Evolutionary conservation across 2,113 vertebrate genomes (phyloP).

Genomic region (Mastomys natalensis): DNA sequence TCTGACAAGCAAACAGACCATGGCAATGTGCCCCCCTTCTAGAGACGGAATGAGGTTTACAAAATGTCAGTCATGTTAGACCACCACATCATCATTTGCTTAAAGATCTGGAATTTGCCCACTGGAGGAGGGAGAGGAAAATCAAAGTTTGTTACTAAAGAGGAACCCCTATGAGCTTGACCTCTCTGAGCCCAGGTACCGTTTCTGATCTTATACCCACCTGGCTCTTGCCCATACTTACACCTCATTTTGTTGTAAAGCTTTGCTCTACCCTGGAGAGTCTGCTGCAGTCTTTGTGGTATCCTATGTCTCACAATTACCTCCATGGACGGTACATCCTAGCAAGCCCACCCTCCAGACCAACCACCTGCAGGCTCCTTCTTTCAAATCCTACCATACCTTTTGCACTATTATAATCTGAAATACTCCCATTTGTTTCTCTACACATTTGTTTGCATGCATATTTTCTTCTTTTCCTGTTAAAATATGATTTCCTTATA

Average conservation of each 20-base stretch:
- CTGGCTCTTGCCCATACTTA: background rate
- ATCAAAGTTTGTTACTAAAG: background rate
- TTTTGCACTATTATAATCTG: background rate
- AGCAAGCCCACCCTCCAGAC: background rate
- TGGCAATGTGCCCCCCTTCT: background rate
- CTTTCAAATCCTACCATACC: background rate
- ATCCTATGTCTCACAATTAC: background rate
- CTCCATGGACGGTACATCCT: background rate
- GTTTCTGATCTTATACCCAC: too few relatives aligned
- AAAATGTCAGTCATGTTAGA: background rate
- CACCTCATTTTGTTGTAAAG: background rate
- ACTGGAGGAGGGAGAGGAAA: background rate
- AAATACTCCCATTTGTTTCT: background rate
- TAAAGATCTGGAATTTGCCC: slow-evolving; percentile 4
- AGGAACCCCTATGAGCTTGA: background rate
- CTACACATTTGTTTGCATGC: background rate
- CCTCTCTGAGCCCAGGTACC: background rate
- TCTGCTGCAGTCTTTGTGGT: background rate
- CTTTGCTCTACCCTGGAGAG: background rate
- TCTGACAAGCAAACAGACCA: background rate
- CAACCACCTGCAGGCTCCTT: background rate
- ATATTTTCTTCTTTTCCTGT: background rate
- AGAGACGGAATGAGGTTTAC: background rate
- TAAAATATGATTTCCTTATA: slow-evolving; percentile 9
- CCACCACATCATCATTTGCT: background rate